Evolutionary conservation across 2,113 vertebrate genomes (phyloP).

Genomic region (Trematomus loennbergii): DNA sequence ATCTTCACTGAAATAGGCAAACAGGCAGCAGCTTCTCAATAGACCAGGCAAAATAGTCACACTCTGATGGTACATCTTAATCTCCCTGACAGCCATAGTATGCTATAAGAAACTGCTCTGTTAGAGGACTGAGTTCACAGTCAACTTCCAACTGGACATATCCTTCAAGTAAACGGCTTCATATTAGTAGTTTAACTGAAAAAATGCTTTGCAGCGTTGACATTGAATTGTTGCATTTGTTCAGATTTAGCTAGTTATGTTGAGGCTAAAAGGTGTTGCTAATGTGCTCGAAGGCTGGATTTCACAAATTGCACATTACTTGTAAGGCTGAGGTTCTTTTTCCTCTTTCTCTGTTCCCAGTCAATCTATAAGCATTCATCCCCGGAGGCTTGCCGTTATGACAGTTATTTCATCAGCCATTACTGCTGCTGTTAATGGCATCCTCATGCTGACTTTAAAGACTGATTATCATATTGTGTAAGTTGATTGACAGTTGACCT

Average conservation of each 20-base stretch:
- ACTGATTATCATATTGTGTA: conserved; percentile 80
- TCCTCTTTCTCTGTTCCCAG: conserved; percentile 37
- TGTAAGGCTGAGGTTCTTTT: conserved; percentile 12
- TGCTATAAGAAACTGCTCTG: conserved; percentile 53
- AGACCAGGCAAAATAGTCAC: conserved; percentile 51
- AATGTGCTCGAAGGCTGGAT: conserved; percentile 36
- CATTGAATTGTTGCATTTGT: not conserved
- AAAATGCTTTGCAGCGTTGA: conserved; percentile 4
- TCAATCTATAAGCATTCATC: conserved; percentile 47
- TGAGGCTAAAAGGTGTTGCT: conserved; percentile 8
- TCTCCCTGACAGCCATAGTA: conserved; percentile 58
- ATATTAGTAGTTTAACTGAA: conserved; percentile 12
- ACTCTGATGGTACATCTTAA: conserved; percentile 68
- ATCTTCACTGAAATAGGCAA: conserved; percentile 44
- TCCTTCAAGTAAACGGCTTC: conserved; percentile 31
- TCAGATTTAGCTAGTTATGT: not conserved
- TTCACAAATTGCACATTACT: conserved; percentile 29
- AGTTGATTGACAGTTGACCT: conserved; percentile 85
- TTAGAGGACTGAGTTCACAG: conserved; percentile 30
- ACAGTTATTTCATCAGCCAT: conserved; percentile 72
- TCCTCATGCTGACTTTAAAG: conserved; percentile 71
- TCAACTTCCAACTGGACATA: conserved; percentile 21
- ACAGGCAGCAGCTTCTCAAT: conserved; percentile 52
- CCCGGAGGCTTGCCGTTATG: conserved; percentile 59
- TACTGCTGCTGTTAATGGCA: conserved; percentile 71